Evolutionary conservation across 2,113 vertebrate genomes (phyloP).

Genomic region (Rhodinocichla rosea): DNA sequence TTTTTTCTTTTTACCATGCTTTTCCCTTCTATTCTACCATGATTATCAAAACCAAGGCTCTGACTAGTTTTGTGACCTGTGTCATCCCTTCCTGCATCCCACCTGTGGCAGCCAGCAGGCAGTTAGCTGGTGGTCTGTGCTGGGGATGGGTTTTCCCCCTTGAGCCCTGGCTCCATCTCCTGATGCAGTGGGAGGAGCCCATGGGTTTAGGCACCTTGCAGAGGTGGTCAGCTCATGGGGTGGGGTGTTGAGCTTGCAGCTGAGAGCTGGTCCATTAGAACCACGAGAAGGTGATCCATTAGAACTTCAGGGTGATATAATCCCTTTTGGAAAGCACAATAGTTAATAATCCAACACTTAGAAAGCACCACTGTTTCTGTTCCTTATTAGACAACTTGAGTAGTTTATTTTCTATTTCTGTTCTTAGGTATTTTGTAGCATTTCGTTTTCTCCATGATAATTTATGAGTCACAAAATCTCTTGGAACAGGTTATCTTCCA

Average conservation of each 20-base stretch:
- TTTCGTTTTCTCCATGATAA: neutral
- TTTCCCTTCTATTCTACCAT: neutral
- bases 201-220: rapidly evolving
- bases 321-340: neutral
- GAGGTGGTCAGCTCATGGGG: neutral
- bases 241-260: neutral
- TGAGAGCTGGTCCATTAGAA: neutral
- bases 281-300: neutral
- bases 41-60: neutral
- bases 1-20: neutral
- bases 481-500: neutral
- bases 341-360: slow-evolving; percentile 11
- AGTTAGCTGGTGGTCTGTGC: neutral
- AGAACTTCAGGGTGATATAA: neutral
- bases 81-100: neutral
- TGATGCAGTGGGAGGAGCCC: neutral
- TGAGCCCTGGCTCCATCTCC: rapidly evolving
- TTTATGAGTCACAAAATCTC: neutral
- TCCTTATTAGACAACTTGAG: neutral
- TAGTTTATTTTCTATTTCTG: neutral
- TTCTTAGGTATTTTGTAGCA: neutral
- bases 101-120: neutral
- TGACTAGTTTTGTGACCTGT: neutral
- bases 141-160: neutral
- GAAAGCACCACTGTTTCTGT: neutral